phyloP scores from a whole-genome alignment of 2,113 vertebrate genomes.

The Callithrix jacchus region DNA sequence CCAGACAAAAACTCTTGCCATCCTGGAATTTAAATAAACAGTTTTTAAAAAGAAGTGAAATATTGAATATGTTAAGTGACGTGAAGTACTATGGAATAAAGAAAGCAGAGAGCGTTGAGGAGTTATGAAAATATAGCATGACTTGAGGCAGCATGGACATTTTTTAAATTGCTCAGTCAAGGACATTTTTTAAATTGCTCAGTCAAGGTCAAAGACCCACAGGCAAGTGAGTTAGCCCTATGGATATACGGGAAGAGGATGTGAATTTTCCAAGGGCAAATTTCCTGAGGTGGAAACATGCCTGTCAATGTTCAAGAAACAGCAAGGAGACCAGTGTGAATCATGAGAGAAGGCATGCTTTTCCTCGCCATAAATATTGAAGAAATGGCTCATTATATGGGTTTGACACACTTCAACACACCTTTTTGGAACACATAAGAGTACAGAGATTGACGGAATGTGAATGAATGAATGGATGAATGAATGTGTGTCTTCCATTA shows the following conservation, averaged over 20 bases:
- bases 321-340: not conserved
- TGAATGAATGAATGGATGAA: not conserved
- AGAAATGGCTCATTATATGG: not conserved
- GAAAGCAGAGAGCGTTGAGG: not conserved
- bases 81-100: not conserved
- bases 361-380: not conserved
- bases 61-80: not conserved
- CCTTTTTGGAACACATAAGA: not conserved
- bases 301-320: not conserved
- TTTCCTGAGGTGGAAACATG: not conserved
- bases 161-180: not conserved
- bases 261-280: not conserved
- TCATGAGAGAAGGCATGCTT: not conserved
- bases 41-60: not conserved
- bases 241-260: not conserved
- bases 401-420: rapidly evolving
- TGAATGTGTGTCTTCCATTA: not conserved
- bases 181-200: not conserved
- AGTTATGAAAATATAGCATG: not conserved
- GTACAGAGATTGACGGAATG: not conserved
- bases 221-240: rapidly evolving
- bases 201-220: not conserved
- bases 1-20: not conserved
- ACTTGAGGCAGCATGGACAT: not conserved
- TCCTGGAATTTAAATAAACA: not conserved